Conservation (phyloP, 1,140 invertebrate species). For the Thalassaphorura encarpata region DNA sequence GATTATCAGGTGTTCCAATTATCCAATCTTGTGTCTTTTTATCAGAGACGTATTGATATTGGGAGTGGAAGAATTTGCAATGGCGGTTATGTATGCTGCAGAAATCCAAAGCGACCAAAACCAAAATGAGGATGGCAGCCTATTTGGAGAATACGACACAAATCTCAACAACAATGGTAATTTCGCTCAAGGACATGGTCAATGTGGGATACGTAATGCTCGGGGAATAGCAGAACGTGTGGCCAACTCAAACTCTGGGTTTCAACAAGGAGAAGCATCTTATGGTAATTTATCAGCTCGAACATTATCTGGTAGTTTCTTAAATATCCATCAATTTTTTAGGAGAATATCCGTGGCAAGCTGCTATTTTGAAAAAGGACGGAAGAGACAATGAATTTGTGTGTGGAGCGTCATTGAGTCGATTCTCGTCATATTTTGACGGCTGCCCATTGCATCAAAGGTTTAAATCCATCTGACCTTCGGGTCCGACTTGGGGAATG, state of each 20-base stretch:
- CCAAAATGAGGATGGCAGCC: no score
- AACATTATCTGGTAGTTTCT: no score
- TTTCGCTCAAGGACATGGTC: conserved; percentile 17
- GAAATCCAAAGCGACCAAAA: no score
- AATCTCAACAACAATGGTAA: conserved; percentile 3
- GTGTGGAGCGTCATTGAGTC: conserved; percentile 78
- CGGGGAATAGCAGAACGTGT: conserved; percentile 81
- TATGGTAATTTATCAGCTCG: conserved; percentile 49
- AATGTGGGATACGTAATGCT: conserved; percentile 67
- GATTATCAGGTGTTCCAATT: no score
- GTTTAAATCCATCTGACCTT: conserved; percentile 36
- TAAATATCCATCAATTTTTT: no score
- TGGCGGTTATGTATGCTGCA: conserved; percentile 29
- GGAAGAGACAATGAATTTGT: conserved; percentile 58
- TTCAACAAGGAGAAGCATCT: conserved; percentile 79
- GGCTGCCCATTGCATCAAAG: conserved; percentile 74
- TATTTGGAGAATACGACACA: no score
- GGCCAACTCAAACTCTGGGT: conserved; percentile 68
- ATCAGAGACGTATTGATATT: conserved; percentile 28
- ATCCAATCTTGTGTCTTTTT: no score
- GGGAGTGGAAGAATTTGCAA: conserved; percentile 14
- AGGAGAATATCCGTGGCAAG: conserved; percentile 85
- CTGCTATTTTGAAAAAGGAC: conserved; percentile 80
- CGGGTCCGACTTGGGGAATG: conserved; percentile 82
- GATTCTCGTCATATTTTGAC: conserved; percentile 71